A percentile compares a stretch with the other conserved stretches of the same genome.
Conservation (phyloP, 2,113 vertebrate genomes). For the Corvus moneduloides region DNA sequence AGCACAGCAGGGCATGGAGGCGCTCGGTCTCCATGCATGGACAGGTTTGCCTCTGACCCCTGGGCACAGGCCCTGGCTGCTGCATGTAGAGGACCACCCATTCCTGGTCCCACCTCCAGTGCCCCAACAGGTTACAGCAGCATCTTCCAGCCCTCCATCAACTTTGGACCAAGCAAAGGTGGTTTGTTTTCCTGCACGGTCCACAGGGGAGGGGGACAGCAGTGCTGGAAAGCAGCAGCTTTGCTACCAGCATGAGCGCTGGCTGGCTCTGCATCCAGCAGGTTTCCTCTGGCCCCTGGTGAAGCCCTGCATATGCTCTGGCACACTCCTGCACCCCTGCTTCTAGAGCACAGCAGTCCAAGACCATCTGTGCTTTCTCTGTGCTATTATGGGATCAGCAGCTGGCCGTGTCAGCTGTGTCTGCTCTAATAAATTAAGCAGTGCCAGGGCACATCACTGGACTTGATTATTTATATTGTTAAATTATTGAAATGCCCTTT, state of each 20-base stretch:
- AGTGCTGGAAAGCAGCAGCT: not conserved
- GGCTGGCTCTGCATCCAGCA: fast-evolving
- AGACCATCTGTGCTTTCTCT: conserved; percentile 5
- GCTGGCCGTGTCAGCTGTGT: not conserved
- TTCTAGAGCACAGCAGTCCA: not conserved
- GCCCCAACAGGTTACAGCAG: not conserved
- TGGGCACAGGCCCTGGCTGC: not conserved
- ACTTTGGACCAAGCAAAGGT: not conserved
- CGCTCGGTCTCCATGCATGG: fast-evolving
- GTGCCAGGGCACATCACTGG: not conserved
- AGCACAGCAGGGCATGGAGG: not conserved
- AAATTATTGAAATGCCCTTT: conserved; percentile 47
- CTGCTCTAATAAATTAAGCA: conserved; percentile 38
- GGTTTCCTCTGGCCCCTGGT: not conserved
- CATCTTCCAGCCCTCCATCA: not conserved
- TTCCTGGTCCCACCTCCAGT: not conserved
- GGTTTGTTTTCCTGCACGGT: not conserved
- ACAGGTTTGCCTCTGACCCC: not conserved
- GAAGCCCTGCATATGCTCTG: not conserved
- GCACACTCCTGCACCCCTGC: not conserved
- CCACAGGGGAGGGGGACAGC: fast-evolving
- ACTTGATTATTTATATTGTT: conserved; percentile 39
- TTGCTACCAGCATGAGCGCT: not conserved
- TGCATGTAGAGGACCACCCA: not conserved
- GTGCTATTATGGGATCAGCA: not conserved